Conservation (phyloP, 2,113 vertebrate species). For the Chelonoidis abingdonii region DNA sequence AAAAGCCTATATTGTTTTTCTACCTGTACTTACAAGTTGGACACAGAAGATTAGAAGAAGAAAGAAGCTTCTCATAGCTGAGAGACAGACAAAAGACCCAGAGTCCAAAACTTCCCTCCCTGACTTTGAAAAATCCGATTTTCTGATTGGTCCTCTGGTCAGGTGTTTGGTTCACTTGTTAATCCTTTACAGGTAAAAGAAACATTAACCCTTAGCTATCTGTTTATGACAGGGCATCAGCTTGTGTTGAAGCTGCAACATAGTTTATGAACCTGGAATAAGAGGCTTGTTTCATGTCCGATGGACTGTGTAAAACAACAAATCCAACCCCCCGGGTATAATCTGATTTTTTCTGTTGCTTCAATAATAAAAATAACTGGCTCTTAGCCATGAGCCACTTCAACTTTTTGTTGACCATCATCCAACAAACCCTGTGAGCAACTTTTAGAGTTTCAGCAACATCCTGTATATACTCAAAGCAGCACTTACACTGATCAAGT, state of each 20-base stretch:
- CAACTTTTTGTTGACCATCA: background rate
- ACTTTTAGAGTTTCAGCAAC: background rate
- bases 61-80: too few relatives aligned
- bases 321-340: background rate
- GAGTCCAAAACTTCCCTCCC: too few relatives aligned
- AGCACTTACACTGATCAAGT: rapidly evolving
- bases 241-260: rapidly evolving
- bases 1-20: too few relatives aligned
- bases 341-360: background rate
- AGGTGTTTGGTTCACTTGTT: too few relatives aligned
- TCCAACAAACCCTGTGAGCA: background rate
- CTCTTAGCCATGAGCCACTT: background rate
- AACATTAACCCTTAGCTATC: too few relatives aligned
- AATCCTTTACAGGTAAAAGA: too few relatives aligned
- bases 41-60: too few relatives aligned
- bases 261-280: rapidly evolving
- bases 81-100: too few relatives aligned
- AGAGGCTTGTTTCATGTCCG: background rate
- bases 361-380: background rate
- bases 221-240: background rate
- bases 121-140: too few relatives aligned
- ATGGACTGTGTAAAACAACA: background rate
- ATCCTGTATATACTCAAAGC: rapidly evolving
- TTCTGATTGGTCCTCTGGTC: too few relatives aligned
- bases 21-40: too few relatives aligned